Percentiles rank a stretch among this genome's conserved stretches.
Conservation (phyloP, 2,113 vertebrate species). For the Kryptolebias marmoratus region DNA sequence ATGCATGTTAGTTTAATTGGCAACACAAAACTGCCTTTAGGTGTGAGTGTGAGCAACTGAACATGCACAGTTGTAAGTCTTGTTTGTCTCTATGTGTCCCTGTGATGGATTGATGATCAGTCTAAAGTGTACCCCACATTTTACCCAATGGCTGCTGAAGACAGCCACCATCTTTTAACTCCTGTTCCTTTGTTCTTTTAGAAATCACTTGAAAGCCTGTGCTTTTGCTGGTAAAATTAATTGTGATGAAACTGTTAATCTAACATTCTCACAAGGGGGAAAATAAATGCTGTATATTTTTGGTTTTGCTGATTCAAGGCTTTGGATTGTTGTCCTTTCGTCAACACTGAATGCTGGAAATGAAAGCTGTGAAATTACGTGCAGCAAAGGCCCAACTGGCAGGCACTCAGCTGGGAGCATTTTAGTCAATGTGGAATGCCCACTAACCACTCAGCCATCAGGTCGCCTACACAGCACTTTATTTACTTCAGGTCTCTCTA, state of each 20-base stretch:
- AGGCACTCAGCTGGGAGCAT: slow-evolving; percentile 3
- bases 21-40: too few relatives aligned
- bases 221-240: too few relatives aligned
- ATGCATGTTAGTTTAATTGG: too few relatives aligned
- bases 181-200: too few relatives aligned
- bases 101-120: too few relatives aligned
- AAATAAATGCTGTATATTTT: neutral
- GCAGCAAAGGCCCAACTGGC: neutral
- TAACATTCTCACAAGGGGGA: neutral
- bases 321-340: neutral
- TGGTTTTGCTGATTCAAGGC: neutral
- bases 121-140: too few relatives aligned
- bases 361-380: neutral
- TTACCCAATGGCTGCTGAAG: too few relatives aligned
- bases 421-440: neutral
- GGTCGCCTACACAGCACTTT: slow-evolving; percentile 16
- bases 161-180: too few relatives aligned
- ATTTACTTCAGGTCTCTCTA: neutral
- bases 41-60: too few relatives aligned
- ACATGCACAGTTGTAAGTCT: too few relatives aligned
- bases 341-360: neutral
- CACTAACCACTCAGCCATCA: slow-evolving; percentile 1
- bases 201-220: too few relatives aligned
- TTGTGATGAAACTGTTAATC: neutral
- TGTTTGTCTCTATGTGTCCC: too few relatives aligned